These are phyloP conservation scores for Drosophila yooni DNA, from an alignment of 2,888 invertebrate genomes.

Conservation along the genomic window DNA sequence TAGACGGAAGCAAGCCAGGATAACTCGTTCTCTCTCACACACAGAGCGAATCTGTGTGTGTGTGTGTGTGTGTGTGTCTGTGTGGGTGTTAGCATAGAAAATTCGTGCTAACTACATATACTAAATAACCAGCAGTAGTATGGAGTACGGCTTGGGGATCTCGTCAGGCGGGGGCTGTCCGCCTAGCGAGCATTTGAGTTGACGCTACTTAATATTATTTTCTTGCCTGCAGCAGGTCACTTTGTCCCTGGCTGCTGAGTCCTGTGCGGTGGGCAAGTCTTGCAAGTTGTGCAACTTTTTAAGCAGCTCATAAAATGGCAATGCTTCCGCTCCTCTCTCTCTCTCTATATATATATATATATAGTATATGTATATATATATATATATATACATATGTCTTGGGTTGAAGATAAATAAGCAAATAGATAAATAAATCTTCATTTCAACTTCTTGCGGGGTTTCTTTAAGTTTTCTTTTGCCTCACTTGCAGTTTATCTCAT, in stretches of 20 bases:
- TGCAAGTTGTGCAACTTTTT: conserved; percentile 44
- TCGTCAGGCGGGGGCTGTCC: conserved; percentile 19
- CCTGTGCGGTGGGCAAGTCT: conserved; percentile 4
- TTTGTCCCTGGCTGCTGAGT: conserved; percentile 18
- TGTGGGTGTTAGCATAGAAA: conserved; percentile 25
- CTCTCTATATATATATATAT: too few relatives aligned
- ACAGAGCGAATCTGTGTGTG: not conserved
- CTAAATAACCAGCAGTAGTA: conserved; percentile 42
- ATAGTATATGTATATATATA: not conserved
- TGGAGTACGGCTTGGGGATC: conserved; percentile 1
- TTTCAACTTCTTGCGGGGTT: conserved; percentile 72
- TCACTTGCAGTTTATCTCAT: conserved; percentile 21
- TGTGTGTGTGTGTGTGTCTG: not conserved
- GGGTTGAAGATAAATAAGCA: conserved; percentile 76
- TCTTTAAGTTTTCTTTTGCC: conserved; percentile 61
- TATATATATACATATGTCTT: conserved; percentile 19
- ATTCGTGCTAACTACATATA: conserved; percentile 49
- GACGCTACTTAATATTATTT: conserved; percentile 60
- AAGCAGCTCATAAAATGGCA: conserved; percentile 55
- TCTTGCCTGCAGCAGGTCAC: conserved; percentile 32
- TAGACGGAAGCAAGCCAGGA: conserved; percentile 30
- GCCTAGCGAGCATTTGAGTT: conserved; percentile 53
- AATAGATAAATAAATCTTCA: conserved; percentile 81
- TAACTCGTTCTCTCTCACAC: not conserved
- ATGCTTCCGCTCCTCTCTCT: conserved; percentile 3